These are phyloP conservation scores for Sapajus apella DNA, from an alignment of 2,113 vertebrate genomes.

Conservation along the genomic window DNA sequence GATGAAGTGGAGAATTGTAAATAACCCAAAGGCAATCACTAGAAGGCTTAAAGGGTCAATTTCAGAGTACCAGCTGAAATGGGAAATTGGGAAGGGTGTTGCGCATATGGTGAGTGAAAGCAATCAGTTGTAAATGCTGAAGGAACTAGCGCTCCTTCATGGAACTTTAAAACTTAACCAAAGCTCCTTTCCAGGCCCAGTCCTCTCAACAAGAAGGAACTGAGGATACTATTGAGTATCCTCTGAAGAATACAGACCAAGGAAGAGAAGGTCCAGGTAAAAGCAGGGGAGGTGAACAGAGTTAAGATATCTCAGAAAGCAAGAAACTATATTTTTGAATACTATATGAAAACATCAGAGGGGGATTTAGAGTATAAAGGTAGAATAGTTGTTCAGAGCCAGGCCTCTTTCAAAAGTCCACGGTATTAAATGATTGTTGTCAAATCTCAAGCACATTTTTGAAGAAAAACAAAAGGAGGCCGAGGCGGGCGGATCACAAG, in stretches of 20 bases:
- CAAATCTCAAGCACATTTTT: background rate
- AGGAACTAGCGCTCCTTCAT: background rate
- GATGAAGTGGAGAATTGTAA: background rate
- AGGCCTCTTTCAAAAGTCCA: background rate
- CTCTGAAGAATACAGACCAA: background rate
- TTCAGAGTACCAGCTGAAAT: constrained; percentile 8
- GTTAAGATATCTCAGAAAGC: background rate
- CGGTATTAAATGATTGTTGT: background rate
- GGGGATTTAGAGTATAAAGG: background rate
- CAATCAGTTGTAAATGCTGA: background rate
- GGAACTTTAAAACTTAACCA: background rate
- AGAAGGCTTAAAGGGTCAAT: background rate
- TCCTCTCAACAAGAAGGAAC: background rate
- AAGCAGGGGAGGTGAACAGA: background rate
- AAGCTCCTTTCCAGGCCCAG: background rate
- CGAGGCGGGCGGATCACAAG: too few species aligned
- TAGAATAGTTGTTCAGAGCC: background rate
- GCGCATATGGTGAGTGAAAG: background rate
- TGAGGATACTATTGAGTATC: background rate
- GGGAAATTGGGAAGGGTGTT: background rate
- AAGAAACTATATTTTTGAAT: background rate
- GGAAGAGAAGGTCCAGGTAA: background rate
- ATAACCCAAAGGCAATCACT: background rate
- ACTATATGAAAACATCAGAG: background rate
- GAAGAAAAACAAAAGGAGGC: background rate